Base-by-base conservation (phyloP, 1,140 invertebrate species). In the Ladona fulva region DNA sequence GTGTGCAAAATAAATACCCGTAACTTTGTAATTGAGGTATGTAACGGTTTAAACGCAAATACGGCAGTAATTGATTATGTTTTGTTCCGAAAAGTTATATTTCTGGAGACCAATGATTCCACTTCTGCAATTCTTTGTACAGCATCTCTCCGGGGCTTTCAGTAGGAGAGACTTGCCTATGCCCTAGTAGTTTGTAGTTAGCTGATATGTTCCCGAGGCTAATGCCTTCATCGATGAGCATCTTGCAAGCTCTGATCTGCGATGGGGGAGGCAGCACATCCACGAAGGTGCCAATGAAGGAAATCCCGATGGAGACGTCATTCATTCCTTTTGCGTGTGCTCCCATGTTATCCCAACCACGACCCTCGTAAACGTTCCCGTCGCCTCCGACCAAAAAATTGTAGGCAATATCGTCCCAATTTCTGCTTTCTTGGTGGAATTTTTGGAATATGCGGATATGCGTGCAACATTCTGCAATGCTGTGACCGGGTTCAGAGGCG, bases 391-490 rank as follows among this genome's bases (percentile, higher is more conserved):
- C 87, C 29, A 91, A 78, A 81, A 93, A 93, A 82, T 89, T 93
- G 81, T 91, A 92, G 25, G 85, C 88, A 19, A 91, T 92, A 81
- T 94, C 93, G 81, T 85, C 87, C 92, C 92, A 94, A 0, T 85
- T 85, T 11, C 85, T 86, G 24, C 82, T 84, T 74, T 91, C 86
- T 80, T 90, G 86, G 78, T 90, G 89, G 5, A 85, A 84, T 8
- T 85, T 80, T 79, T 91, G 90, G 37, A 8, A 85, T 80, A 79
- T 91, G 90, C 29, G 89, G 87, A 0, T 78, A 80, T 22, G 79
- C 0, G 82, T 82, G 22, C 82, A 82, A n/a, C 87, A 89, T 0
- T 79, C 77, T 0, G 78, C 52, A 24, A 83, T 66, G 0, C 24
- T 84, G 74, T 0, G 83, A 78, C 88, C 88, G 22, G 80, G 81